These are phyloP conservation scores for Sterrhoptilus dennistouni DNA, from an alignment of 2,113 vertebrate species.

Conservation along the genomic window DNA sequence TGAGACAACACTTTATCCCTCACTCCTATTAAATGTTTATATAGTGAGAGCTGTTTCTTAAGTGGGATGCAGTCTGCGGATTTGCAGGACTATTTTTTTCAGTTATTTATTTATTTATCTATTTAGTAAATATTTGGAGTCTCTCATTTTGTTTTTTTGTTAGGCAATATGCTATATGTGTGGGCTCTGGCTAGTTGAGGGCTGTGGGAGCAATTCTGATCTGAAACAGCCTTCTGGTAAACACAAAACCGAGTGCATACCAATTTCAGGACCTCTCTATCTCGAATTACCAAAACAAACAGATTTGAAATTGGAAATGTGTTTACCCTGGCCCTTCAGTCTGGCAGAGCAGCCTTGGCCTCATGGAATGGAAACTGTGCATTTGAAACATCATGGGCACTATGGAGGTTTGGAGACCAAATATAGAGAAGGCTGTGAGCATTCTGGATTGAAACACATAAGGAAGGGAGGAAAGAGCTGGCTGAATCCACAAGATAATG, in stretches of 20 bases:
- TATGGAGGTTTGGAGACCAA: not conserved
- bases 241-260: not conserved
- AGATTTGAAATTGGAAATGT: constrained; percentile 35
- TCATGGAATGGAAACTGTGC: not conserved
- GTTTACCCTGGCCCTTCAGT: constrained; percentile 4
- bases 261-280: not conserved
- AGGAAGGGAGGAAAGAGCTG: not conserved
- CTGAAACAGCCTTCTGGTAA: constrained; percentile 4
- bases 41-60: not conserved
- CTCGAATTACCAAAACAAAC: constrained; percentile 29
- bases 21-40: not conserved
- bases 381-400: not conserved
- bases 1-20: not conserved
- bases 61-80: not conserved
- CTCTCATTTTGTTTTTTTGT: not conserved
- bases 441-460: not conserved
- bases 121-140: not conserved
- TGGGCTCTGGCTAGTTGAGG: not conserved
- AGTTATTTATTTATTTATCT: not conserved
- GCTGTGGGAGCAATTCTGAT: not conserved
- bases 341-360: not conserved
- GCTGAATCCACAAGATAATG: not conserved
- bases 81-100: not conserved
- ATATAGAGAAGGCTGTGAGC: not conserved
- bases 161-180: not conserved